A percentile compares a stretch with the other conserved stretches of the same genome.
phyloP scores from a whole-genome alignment of 37 sponge, comb jelly and placozoan genomes.

The Haliclona indistincta region DNA sequence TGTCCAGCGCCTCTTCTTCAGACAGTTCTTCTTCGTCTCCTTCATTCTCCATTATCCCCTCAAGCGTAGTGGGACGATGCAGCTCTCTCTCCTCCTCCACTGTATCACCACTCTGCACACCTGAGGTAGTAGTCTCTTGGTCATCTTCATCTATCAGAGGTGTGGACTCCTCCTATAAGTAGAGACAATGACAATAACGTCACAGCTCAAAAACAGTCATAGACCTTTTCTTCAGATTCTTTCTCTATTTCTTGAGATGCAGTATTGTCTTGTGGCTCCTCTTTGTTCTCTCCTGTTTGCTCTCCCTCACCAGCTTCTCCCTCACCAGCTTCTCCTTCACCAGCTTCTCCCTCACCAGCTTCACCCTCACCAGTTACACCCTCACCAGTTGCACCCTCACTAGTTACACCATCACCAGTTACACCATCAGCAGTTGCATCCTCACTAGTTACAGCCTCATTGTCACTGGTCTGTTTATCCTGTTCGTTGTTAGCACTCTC shows the following conservation, averaged over 20 bases:
- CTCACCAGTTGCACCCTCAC: not conserved
- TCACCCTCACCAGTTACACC: not conserved
- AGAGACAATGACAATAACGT: not conserved
- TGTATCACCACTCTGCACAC: not conserved
- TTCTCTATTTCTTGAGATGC: not conserved
- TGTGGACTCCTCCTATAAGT: not conserved
- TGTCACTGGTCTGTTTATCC: not conserved
- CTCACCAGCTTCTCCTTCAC: not conserved
- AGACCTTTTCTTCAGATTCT: not conserved
- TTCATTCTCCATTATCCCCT: not conserved
- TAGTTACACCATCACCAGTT: not conserved
- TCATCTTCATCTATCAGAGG: not conserved
- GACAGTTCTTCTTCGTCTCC: not conserved
- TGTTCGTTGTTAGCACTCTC: no score
- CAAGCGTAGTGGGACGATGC: not conserved
- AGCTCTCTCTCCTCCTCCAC: not conserved
- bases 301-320: not conserved
- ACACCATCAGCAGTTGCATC: not conserved
- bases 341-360: not conserved
- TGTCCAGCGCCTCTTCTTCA: constrained; percentile 22
- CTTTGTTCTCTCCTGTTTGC: not conserved
- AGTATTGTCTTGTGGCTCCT: not conserved
- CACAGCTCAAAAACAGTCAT: no score
- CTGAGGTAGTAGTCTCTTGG: no score
- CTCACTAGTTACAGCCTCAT: not conserved